A percentile compares a stretch with the other conserved stretches of the same genome.
These are phyloP conservation scores for Drosophila tani DNA, from an alignment of 1,140 invertebrate genomes.

Conservation along the genomic window DNA sequence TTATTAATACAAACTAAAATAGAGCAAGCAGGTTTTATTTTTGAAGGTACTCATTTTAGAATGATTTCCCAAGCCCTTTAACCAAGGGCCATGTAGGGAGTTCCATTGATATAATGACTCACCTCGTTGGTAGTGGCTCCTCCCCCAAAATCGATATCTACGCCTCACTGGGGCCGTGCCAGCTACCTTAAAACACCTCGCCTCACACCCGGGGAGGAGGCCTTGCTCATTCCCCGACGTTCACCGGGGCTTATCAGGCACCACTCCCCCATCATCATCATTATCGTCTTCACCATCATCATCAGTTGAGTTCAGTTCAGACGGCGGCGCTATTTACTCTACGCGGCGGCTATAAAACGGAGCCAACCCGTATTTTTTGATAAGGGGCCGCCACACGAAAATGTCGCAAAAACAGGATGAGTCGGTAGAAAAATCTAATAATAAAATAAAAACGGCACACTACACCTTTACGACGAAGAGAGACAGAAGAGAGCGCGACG, in stretches of 20 bases:
- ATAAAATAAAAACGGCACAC: conserved; percentile 43
- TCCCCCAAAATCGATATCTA: conserved; percentile 25
- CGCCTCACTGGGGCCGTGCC: conserved; percentile 10
- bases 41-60: background rate
- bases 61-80: background rate
- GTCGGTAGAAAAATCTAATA: conserved; percentile 63
- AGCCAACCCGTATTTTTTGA: conserved; percentile 58
- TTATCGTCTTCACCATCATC: conserved; percentile 9
- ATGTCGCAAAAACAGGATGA: conserved; percentile 73
- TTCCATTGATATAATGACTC: conserved; percentile 17
- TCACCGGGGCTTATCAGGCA: conserved; percentile 35
- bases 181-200: conserved; percentile 39
- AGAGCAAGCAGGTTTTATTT: no score
- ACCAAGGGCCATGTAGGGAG: background rate
- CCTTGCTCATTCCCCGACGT: background rate
- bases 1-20: background rate
- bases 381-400: conserved; percentile 54
- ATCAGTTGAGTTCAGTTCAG: conserved; percentile 8
- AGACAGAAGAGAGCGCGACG: conserved; percentile 2
- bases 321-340: conserved; percentile 34
- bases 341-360: conserved; percentile 54
- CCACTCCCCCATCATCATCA: conserved; percentile 34
- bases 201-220: conserved; percentile 3
- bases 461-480: conserved; percentile 30
- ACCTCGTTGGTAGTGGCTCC: conserved; percentile 26